Conservation (phyloP, 2,797 vertebrate genomes). For the Dallia pectoralis region DNA sequence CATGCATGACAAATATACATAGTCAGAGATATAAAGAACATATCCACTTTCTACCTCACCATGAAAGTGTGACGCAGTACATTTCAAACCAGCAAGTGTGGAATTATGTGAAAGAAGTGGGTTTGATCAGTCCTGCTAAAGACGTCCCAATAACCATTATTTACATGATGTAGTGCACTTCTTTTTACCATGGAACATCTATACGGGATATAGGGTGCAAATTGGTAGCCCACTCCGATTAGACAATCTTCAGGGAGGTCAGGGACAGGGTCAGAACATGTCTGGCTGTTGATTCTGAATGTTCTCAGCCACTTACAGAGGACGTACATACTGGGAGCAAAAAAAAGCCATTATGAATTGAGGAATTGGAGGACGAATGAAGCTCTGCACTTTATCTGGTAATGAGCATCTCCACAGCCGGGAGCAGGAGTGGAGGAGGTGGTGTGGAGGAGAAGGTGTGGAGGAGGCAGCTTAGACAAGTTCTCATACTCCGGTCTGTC, state of each 20-base stretch:
- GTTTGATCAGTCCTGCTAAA: slow-evolving; percentile 44
- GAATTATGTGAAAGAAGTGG: neutral
- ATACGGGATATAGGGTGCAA: neutral
- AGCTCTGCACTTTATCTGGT: slow-evolving; percentile 29
- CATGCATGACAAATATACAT: slow-evolving; percentile 52
- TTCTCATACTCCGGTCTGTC: neutral
- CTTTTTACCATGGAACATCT: neutral
- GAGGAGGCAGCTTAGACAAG: neutral
- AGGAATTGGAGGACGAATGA: neutral
- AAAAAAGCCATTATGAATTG: neutral
- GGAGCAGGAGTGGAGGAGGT: too few relatives aligned
- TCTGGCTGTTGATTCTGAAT: slow-evolving; percentile 39
- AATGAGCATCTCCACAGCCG: slow-evolving; percentile 32
- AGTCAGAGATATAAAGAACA: slow-evolving; percentile 26
- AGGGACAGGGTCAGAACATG: slow-evolving; percentile 17
- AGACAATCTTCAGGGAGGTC: slow-evolving; percentile 15
- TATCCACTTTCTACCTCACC: neutral
- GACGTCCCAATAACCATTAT: neutral
- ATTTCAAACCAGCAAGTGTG: slow-evolving; percentile 7
- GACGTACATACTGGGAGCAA: neutral
- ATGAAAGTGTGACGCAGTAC: slow-evolving; percentile 20
- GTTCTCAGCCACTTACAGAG: slow-evolving; percentile 16
- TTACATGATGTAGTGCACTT: neutral
- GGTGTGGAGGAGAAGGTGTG: too few relatives aligned
- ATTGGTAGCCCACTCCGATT: slow-evolving; percentile 2